Evolutionary conservation across 2,888 invertebrate species (phyloP).

Genomic region (Synanthedon myopaeformis): DNA sequence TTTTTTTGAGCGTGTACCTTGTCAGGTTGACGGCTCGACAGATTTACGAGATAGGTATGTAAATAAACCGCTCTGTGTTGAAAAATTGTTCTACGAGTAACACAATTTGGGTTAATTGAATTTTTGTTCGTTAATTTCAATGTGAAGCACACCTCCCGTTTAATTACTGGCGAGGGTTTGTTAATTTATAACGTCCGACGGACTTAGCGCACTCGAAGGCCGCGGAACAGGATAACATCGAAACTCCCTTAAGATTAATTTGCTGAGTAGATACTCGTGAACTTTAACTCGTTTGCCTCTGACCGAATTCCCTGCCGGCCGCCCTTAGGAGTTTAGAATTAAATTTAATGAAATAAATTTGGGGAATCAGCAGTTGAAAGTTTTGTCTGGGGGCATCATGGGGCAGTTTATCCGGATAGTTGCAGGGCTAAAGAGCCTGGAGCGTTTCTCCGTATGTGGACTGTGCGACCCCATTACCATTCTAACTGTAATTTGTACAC

Average conservation of each 20-base stretch:
- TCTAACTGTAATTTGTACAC: slow-evolving; percentile 24
- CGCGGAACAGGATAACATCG: slow-evolving; percentile 53
- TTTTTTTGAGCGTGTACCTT: slow-evolving; percentile 9
- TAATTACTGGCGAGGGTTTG: slow-evolving; percentile 62
- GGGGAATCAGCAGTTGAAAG: slow-evolving; percentile 46
- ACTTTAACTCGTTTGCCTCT: slow-evolving; percentile 66
- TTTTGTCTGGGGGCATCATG: slow-evolving; percentile 26
- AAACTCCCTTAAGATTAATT: slow-evolving; percentile 70
- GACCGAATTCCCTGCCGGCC: slow-evolving; percentile 56
- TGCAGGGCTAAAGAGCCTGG: slow-evolving; percentile 18
- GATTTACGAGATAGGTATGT: slow-evolving; percentile 47
- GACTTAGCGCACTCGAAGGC: slow-evolving; percentile 51
- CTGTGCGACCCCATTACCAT: slow-evolving; percentile 10
- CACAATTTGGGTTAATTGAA: slow-evolving; percentile 60
- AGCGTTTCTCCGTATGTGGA: slow-evolving; percentile 5
- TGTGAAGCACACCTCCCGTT: slow-evolving; percentile 57
- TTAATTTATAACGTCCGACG: slow-evolving; percentile 62
- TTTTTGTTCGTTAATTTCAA: slow-evolving; percentile 58
- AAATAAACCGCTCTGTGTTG: slow-evolving; percentile 24
- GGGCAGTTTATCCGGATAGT: slow-evolving; percentile 20
- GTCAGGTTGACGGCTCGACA: slow-evolving; percentile 18
- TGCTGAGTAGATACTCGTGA: slow-evolving; percentile 54
- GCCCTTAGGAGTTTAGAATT: slow-evolving; percentile 57
- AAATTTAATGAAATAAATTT: slow-evolving; percentile 68
- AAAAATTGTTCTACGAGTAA: slow-evolving; percentile 48